phyloP scores from a whole-genome alignment of 1,140 invertebrate genomes.

The Aphelenchoides fujianensis region DNA sequence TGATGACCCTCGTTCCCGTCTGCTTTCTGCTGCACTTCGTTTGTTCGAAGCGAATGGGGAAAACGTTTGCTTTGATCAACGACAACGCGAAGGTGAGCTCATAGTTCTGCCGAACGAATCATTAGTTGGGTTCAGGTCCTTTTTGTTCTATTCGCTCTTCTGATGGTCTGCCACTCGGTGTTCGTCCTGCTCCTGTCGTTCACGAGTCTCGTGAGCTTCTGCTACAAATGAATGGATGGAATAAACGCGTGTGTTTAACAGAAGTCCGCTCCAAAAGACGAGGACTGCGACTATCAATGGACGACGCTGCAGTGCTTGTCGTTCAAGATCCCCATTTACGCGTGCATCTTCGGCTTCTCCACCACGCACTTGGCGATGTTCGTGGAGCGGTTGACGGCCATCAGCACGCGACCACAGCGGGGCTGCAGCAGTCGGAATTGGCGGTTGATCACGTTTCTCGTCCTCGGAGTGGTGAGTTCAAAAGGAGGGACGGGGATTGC shows the following conservation, averaged over 20 bases:
- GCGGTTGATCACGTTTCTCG: not conserved
- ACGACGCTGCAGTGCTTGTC: not conserved
- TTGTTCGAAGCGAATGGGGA: not conserved
- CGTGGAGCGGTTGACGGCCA: slow-evolving; percentile 10
- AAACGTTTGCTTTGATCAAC: not conserved
- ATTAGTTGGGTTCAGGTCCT: slow-evolving; percentile 5
- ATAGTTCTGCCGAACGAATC: not conserved
- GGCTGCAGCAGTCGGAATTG: not conserved
- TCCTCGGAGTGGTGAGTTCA: slow-evolving; percentile 4
- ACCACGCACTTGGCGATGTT: slow-evolving; percentile 7
- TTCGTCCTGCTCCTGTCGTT: not conserved
- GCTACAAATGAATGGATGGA: no score
- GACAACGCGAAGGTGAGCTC: slow-evolving; percentile 3
- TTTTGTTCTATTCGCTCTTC: not conserved
- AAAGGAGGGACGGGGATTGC: no score
- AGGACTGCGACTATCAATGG: slow-evolving; percentile 17
- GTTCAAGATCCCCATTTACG: slow-evolving; percentile 10
- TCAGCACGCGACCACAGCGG: not conserved
- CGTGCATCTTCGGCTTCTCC: not conserved
- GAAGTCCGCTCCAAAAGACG: not conserved
- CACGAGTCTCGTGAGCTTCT: slow-evolving; percentile 4
- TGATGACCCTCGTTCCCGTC: not conserved
- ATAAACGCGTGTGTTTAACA: not conserved
- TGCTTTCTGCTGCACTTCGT: not conserved
- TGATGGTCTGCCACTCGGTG: slow-evolving; percentile 5